A percentile compares a stretch with the other conserved stretches of the same genome.
phyloP scores from a whole-genome alignment of 1,140 invertebrate genomes.

The Sitophilus oryzae region DNA sequence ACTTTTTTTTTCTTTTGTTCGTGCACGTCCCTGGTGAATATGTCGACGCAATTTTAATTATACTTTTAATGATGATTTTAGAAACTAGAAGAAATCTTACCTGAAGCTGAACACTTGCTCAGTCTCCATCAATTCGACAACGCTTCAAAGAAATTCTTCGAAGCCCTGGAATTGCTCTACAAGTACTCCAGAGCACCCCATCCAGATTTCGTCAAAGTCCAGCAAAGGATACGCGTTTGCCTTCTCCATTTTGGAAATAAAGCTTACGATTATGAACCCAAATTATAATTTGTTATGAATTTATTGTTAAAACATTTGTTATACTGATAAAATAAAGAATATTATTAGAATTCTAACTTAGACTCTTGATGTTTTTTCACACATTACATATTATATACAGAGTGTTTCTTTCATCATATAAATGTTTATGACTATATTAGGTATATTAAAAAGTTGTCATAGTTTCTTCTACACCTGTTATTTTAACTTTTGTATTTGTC shows the following conservation, averaged over 20 bases:
- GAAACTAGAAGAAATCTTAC: slow-evolving; percentile 33
- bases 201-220: slow-evolving; percentile 39
- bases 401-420: too few species aligned
- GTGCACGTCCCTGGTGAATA: too few species aligned
- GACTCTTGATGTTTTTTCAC: too few species aligned
- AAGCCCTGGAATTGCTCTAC: slow-evolving; percentile 33
- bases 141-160: slow-evolving; percentile 29
- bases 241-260: slow-evolving; percentile 39
- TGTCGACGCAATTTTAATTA: neutral
- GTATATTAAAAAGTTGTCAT: too few species aligned
- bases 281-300: too few species aligned
- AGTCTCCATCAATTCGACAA: slow-evolving; percentile 25
- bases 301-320: too few species aligned
- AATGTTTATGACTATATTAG: too few species aligned
- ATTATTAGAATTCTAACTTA: too few species aligned
- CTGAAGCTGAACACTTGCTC: slow-evolving; percentile 34
- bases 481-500: too few species aligned
- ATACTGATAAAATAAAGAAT: neutral
- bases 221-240: slow-evolving; percentile 37
- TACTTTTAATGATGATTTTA: slow-evolving; percentile 21
- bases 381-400: too few species aligned
- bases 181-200: slow-evolving; percentile 36
- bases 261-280: slow-evolving; percentile 28
- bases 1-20: too few species aligned
- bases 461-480: too few species aligned